Base-by-base conservation (phyloP, 2,797 vertebrate species). In the Sebastes taczanowskii region DNA sequence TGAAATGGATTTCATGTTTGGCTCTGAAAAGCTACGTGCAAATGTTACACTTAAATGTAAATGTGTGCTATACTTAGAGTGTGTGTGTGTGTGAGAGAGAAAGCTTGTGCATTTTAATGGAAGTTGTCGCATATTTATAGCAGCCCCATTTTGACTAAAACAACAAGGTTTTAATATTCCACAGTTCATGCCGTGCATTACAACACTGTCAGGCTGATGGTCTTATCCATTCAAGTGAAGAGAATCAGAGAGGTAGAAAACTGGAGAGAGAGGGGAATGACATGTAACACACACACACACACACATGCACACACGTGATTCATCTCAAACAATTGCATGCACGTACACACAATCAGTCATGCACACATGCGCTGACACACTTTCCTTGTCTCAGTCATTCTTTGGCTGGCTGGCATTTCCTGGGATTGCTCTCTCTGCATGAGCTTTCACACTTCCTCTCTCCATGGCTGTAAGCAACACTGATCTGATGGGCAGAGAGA, bases 401-500 rank as follows among this genome's bases (percentile, higher is more conserved):
- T 84, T 86, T 91, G 86, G 88, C 87, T 83, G 87, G 79, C 87
- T 83, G 88, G 80, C 85, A 86, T 87, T 91, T 93, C 90, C 89
- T 80, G 79, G 85, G 90, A 88, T 91, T 86, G 83, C 90, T 92
- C 80, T 86, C 89, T 60, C 86, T 88, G 80, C 86, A 56, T 82
- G 84, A 91, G 89, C 86, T 91, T 92, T 93, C 90, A 89, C 90
- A 91, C 92, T 87, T 89, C 85, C 85, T 84, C 85, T 81, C 74
- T 89, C 74, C 53, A 74, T 68, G 59, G 59, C 88, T 88, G 77
- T 79, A 88, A 88, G 89, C 80, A 89, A 74, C 88, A 89, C 84
- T 70, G 91, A 94, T 93, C 87, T 87, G 91, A 91, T 87, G 81
- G 83, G 77, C 22, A 78, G 73, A 77, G 78, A 70, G 83, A 68